Evolutionary conservation across 2,113 vertebrate species (phyloP), one percentile per base, ranked within the genome.

Genomic region (Corythoichthys haematopterus): DNA sequence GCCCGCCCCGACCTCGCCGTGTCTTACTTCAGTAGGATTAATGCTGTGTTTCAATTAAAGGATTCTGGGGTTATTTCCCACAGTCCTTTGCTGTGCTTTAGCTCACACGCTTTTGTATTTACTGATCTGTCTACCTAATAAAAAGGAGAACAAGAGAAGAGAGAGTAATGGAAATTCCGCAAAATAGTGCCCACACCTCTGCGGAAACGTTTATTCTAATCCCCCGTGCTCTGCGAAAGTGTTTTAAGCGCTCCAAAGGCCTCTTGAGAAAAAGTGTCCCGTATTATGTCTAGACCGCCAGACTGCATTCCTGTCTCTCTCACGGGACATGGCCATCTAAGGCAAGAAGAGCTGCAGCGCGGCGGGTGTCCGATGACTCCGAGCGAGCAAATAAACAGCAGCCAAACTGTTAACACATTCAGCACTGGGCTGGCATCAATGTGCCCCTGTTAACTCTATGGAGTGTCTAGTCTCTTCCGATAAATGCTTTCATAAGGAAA

Each of bases 251-350:
- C 38, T 33, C 20, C 52, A 3, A 12, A 45, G 55, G 33, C 55
- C 14, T 38, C 36, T 4, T 15, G 35, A 43, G 40, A 14, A 37
- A 37, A 59, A 59, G 36, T 14, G 15, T 59, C 36, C 33, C 75
- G 75, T 84, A 78, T 88, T 90, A 82, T 88, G 89, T 88, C 87
- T 89, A 77, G 86, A 85, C 86, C 76, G 85, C 87, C 87, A 76
- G 86, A 85, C 86, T 75, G 45, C 85, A 90, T 87, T 90, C 87
- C 85, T 87, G 14, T 75, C 70, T 80, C 74, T 82, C 87, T 78
- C 82, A 75, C 46, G 85, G 80, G 87, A 87, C 79, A 79, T 80
- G 78, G 77, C 89, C 87, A 87, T 89, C 84, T 90, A 89, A 89
- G 87, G 87, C 84, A 85, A 87, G 82, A 84, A 53, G 80, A 81